These are phyloP conservation scores for Phaedon cochleariae DNA, from an alignment of 2,888 invertebrate species.

Conservation along the genomic window DNA sequence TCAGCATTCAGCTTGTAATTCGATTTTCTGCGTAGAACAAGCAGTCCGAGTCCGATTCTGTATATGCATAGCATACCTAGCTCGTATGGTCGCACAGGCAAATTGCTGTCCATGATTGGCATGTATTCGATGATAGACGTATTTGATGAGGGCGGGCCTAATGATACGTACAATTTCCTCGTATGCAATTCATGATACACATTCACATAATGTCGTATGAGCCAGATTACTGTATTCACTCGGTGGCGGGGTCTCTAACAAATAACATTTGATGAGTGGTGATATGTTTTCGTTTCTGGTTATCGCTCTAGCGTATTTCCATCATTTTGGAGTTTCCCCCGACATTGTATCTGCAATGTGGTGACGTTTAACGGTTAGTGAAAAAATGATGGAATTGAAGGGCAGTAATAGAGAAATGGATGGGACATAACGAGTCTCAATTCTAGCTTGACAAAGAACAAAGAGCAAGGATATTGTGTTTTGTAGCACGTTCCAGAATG, in stretches of 20 bases:
- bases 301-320: constrained; percentile 57
- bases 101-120: constrained; percentile 60
- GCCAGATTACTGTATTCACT: constrained; percentile 60
- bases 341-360: constrained; percentile 2
- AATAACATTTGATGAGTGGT: constrained; percentile 60
- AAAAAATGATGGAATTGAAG: not conserved
- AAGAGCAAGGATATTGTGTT: too few relatives aligned
- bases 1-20: too few relatives aligned
- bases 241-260: constrained; percentile 57
- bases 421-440: not conserved
- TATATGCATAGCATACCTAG: constrained; percentile 34
- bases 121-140: constrained; percentile 61
- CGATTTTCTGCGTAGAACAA: too few relatives aligned
- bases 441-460: not conserved
- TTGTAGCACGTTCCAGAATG: too few relatives aligned
- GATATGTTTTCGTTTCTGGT: constrained; percentile 59
- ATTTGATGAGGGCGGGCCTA: constrained; percentile 61
- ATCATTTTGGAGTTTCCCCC: constrained; percentile 43
- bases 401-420: constrained; percentile 19
- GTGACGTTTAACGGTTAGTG: constrained; percentile 1
- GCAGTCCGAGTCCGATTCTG: constrained; percentile 35
- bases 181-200: constrained; percentile 55
- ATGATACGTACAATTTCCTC: constrained; percentile 62
- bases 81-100: constrained; percentile 44
- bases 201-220: constrained; percentile 59